These are phyloP conservation scores for Todus mexicanus DNA, from an alignment of 2,797 vertebrate species.

Conservation along the genomic window DNA sequence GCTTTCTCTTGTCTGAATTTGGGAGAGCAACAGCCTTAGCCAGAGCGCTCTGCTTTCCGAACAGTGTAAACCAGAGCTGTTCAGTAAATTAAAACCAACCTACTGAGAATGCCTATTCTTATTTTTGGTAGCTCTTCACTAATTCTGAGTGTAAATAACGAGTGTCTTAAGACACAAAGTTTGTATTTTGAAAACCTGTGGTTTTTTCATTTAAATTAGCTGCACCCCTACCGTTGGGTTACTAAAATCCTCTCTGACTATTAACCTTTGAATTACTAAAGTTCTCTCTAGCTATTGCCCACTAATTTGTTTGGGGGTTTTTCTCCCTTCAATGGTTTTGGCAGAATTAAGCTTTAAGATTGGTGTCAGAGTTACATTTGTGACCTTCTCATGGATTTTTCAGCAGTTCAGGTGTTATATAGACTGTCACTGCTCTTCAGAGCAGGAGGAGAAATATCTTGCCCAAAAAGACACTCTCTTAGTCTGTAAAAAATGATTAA, in stretches of 20 bases:
- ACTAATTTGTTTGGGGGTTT: background rate
- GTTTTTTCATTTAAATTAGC: too few species aligned
- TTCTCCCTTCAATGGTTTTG: background rate
- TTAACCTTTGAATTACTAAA: background rate
- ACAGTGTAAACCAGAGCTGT: background rate
- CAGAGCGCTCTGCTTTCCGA: background rate
- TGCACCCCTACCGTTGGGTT: background rate
- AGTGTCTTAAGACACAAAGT: conserved; percentile 26
- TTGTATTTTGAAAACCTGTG: conserved; percentile 58
- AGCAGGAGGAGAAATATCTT: background rate
- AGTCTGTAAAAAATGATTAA: background rate
- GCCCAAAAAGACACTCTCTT: background rate
- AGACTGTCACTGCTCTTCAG: background rate
- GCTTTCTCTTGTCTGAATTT: background rate
- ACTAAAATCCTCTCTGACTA: background rate
- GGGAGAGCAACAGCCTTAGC: background rate
- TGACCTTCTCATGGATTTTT: background rate
- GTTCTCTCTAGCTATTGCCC: background rate
- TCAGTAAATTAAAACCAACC: conserved; percentile 7
- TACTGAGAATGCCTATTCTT: background rate
- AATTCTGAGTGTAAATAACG: conserved; percentile 29
- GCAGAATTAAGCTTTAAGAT: background rate
- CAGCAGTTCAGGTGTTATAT: background rate
- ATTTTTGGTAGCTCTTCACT: conserved; percentile 41
- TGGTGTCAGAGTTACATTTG: background rate